Evolutionary conservation across 1,140 invertebrate genomes (phyloP).

Genomic region (Drosophila truncata): DNA sequence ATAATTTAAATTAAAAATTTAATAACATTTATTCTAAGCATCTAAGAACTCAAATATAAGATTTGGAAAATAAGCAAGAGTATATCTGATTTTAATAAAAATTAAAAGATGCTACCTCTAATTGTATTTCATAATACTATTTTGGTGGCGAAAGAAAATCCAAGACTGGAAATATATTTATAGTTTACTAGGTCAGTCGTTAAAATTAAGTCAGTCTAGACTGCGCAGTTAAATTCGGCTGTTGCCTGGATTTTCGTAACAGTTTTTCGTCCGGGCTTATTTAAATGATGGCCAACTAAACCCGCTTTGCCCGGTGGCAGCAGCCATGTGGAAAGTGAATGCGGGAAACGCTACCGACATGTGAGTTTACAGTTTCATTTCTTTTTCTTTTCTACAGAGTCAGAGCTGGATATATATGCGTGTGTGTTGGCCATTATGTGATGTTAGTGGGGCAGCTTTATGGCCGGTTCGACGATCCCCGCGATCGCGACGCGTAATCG

Average conservation of each 20-base stretch:
- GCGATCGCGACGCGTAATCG: constrained; percentile 72
- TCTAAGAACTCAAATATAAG: not conserved
- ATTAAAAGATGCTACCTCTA: constrained; percentile 19
- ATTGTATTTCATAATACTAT: constrained; percentile 16
- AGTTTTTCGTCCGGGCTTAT: constrained; percentile 63
- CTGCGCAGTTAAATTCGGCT: constrained; percentile 23
- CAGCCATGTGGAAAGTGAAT: constrained; percentile 83
- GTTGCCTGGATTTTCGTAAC: constrained; percentile 61
- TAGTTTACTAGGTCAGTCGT: constrained; percentile 63
- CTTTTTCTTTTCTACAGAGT: constrained; percentile 31
- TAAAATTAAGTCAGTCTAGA: constrained; percentile 12
- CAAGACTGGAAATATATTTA: constrained; percentile 36
- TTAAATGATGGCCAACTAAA: constrained; percentile 73
- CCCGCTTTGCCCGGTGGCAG: constrained; percentile 34
- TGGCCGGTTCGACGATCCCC: constrained; percentile 55
- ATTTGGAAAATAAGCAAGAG: not conserved
- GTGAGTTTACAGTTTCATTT: constrained; percentile 68
- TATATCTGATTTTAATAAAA: not conserved
- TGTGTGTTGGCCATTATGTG: constrained; percentile 68
- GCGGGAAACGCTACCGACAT: constrained; percentile 77
- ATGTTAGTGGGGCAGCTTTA: constrained; percentile 76
- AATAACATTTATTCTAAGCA: not conserved
- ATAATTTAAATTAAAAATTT: no score
- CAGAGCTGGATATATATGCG: constrained; percentile 20
- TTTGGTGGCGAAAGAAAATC: constrained; percentile 28